A percentile compares a stretch with the other conserved stretches of the same genome.
Conservation (phyloP, 2,888 invertebrate genomes). For the Taphrorychus bicolor region DNA sequence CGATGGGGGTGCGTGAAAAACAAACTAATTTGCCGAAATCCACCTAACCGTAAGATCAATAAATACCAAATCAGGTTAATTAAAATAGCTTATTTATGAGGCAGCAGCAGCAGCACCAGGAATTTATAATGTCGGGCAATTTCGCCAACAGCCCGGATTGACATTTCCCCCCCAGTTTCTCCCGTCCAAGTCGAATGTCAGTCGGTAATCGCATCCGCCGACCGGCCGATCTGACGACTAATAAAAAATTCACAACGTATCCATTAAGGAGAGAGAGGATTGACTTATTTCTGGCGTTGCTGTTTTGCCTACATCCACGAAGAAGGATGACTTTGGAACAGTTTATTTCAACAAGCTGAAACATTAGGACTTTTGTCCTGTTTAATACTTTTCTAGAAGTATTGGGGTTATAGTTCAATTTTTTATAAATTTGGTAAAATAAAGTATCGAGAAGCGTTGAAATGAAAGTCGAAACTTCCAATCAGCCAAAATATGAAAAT, state of each 20-base stretch:
- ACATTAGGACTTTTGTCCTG: no score
- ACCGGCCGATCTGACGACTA: conserved; percentile 32
- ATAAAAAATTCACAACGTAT: conserved; percentile 36
- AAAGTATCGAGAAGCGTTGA: no score
- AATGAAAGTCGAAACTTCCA: no score
- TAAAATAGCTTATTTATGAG: conserved; percentile 46
- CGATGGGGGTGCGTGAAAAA: neutral
- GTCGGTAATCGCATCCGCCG: conserved; percentile 30
- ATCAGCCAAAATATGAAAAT: no score
- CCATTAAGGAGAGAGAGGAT: conserved; percentile 23
- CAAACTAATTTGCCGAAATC: neutral
- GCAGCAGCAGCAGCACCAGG: conserved; percentile 25
- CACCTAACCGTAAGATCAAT: conserved; percentile 26
- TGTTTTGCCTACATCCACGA: conserved; percentile 5
- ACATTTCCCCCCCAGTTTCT: conserved; percentile 45
- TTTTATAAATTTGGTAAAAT: no score
- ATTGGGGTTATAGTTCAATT: no score
- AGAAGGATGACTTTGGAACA: no score
- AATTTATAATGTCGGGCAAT: conserved; percentile 49
- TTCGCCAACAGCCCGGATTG: conserved; percentile 50
- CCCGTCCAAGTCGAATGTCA: conserved; percentile 36
- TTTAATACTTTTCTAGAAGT: no score
- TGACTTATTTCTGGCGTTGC: conserved; percentile 23
- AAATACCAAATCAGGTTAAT: conserved; percentile 39
- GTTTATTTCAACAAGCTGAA: no score